Conservation (phyloP, 2,888 invertebrate species). For the Monopis laevigella region DNA sequence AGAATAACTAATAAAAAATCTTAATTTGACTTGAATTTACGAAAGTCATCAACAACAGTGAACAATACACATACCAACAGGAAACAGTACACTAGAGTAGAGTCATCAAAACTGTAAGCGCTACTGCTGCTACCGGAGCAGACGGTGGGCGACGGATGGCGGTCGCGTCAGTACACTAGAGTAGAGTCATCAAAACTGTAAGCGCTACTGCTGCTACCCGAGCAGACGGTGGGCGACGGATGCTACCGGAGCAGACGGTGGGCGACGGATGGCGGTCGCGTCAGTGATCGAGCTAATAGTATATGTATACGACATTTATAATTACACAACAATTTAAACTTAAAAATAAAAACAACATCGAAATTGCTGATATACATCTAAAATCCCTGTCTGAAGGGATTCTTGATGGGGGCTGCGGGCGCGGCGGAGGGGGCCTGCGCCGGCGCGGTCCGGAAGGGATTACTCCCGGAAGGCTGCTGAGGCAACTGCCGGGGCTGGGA, state of each 20-base stretch:
- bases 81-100: too few species aligned
- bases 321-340: slow-evolving; percentile 63
- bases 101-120: too few species aligned
- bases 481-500: slow-evolving; percentile 46
- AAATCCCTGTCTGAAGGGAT: slow-evolving; percentile 63
- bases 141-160: neutral
- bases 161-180: too few species aligned
- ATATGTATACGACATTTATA: slow-evolving; percentile 53
- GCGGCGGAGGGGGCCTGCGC: slow-evolving; percentile 18
- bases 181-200: too few species aligned
- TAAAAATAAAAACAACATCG: slow-evolving; percentile 57
- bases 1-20: too few species aligned
- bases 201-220: too few species aligned
- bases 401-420: slow-evolving; percentile 21
- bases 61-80: too few species aligned
- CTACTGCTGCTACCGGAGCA: too few species aligned
- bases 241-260: too few species aligned
- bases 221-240: neutral
- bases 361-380: slow-evolving; percentile 42
- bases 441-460: slow-evolving; percentile 42
- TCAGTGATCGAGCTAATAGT: slow-evolving; percentile 61
- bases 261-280: neutral
- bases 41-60: too few species aligned
- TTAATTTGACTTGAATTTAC: too few species aligned
- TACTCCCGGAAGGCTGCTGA: slow-evolving; percentile 51